Conservation (phyloP, 2,113 vertebrate species). For the Cavia porcellus region DNA sequence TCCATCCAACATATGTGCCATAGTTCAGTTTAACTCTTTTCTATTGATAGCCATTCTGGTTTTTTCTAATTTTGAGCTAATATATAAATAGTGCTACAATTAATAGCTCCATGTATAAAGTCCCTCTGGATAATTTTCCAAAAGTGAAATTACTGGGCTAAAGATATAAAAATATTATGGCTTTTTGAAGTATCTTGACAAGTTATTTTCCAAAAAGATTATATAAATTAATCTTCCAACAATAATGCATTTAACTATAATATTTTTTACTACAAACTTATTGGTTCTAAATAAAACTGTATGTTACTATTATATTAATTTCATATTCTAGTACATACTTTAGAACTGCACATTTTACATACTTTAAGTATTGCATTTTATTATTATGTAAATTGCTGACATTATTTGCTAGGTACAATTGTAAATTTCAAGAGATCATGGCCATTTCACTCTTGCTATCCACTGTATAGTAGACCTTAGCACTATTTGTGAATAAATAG, state of each 20-base stretch:
- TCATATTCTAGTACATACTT: background rate
- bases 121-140: conserved; percentile 64
- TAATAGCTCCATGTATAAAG: conserved; percentile 45
- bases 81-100: conserved; percentile 59
- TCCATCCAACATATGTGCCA: conserved; percentile 9
- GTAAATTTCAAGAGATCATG: background rate
- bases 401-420: background rate
- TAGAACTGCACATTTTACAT: background rate
- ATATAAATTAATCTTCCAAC: conserved; percentile 21
- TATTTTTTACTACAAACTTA: conserved; percentile 36
- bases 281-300: background rate
- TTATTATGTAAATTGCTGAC: background rate
- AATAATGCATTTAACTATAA: background rate
- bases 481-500: background rate
- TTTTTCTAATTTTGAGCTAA: conserved; percentile 47
- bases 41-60: background rate
- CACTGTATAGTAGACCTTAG: background rate
- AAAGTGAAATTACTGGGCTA: conserved; percentile 14
- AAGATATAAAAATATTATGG: conserved; percentile 34
- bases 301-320: conserved; percentile 11
- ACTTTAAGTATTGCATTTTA: background rate
- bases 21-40: conserved; percentile 57
- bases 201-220: conserved; percentile 52
- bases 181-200: conserved; percentile 56
- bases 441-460: background rate